Percentiles rank a stretch among this genome's conserved stretches.
phyloP scores from a whole-genome alignment of 2,113 vertebrate species.

The Gymnorhina tibicen region DNA sequence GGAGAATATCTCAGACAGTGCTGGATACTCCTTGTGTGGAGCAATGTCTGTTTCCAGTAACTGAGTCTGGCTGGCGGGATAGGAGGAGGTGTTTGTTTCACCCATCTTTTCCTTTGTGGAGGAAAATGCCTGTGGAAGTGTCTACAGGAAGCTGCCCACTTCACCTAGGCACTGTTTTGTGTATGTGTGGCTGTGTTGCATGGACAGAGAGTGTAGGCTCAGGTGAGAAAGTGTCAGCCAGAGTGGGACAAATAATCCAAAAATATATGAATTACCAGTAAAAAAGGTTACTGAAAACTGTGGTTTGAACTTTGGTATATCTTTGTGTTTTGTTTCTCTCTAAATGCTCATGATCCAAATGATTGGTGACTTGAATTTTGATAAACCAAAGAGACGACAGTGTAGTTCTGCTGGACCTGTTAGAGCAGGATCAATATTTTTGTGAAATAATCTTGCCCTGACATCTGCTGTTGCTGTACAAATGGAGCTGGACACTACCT shows the following conservation, averaged over 20 bases:
- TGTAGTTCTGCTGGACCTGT: not conserved
- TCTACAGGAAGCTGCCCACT: not conserved
- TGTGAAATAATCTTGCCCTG: not conserved
- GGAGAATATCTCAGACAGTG: not conserved
- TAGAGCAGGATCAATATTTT: not conserved
- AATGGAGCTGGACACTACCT: not conserved
- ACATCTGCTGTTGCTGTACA: not conserved
- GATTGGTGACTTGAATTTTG: not conserved
- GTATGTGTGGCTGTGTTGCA: not conserved
- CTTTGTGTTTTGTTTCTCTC: not conserved
- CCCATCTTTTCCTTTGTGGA: not conserved
- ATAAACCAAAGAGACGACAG: not conserved
- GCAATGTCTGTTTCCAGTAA: not conserved
- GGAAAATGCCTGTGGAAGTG: not conserved
- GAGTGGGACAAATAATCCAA: not conserved
- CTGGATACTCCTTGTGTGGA: not conserved
- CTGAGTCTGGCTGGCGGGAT: not conserved
- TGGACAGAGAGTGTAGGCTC: not conserved
- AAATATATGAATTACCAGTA: not conserved
- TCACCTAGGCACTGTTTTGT: not conserved
- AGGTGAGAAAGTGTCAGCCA: not conserved
- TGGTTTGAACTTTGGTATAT: not conserved
- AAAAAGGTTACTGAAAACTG: not conserved
- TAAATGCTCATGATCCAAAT: not conserved
- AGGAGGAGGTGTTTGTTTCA: not conserved